A percentile compares a stretch with the other conserved stretches of the same genome.
These are phyloP conservation scores for Corvus moneduloides DNA, from an alignment of 2,113 vertebrate genomes.

Conservation along the genomic window DNA sequence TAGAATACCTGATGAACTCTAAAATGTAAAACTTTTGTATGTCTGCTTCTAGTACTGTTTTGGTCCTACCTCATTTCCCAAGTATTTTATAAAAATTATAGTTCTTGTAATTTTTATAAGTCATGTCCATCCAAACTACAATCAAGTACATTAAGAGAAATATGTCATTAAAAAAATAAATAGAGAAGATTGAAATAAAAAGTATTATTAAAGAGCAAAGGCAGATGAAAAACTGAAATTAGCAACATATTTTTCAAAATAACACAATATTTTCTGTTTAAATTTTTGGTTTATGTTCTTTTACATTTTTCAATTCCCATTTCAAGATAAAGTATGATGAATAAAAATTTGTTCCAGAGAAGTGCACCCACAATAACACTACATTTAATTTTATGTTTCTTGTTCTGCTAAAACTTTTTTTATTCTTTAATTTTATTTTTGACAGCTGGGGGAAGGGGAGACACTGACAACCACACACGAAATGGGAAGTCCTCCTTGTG, in stretches of 20 bases:
- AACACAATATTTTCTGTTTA: background rate
- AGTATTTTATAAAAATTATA: background rate
- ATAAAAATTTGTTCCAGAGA: background rate
- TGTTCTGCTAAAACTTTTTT: background rate
- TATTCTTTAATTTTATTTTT: background rate
- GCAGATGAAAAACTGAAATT: background rate
- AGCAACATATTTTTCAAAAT: background rate
- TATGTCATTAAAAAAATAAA: background rate
- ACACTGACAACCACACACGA: background rate
- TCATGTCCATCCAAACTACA: background rate
- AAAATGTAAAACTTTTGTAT: background rate
- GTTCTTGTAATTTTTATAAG: background rate
- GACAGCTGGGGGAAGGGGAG: background rate
- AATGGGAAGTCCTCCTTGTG: background rate
- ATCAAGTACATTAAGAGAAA: background rate
- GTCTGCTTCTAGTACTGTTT: background rate
- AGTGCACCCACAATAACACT: background rate
- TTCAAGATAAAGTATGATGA: background rate
- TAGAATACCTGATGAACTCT: background rate
- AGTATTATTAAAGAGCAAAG: background rate
- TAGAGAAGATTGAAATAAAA: background rate
- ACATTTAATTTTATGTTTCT: background rate
- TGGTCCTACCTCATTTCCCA: background rate
- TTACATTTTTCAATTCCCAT: background rate
- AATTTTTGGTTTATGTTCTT: background rate